These are phyloP conservation scores for Sturnus vulgaris DNA, from an alignment of 2,113 vertebrate genomes.

Conservation along the genomic window DNA sequence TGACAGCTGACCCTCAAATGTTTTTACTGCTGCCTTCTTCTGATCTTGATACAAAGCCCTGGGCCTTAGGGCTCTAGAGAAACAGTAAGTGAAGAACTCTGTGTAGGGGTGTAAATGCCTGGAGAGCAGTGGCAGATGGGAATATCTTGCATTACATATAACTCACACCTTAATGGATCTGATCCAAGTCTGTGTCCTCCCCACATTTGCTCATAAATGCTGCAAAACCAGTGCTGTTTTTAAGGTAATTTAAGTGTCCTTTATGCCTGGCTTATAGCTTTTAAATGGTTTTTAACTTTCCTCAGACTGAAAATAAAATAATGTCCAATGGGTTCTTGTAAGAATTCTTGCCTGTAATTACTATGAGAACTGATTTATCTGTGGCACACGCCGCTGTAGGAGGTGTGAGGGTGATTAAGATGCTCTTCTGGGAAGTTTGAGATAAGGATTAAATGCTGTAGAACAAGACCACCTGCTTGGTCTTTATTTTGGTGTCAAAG, in stretches of 20 bases:
- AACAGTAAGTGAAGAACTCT: background rate
- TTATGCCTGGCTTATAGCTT: background rate
- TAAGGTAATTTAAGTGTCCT: background rate
- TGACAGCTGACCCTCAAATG: background rate
- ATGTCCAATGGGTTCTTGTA: background rate
- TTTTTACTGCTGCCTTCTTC: background rate
- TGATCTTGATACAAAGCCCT: background rate
- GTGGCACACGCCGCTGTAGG: background rate
- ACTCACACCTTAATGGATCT: background rate
- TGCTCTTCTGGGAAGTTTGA: background rate
- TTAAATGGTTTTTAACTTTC: background rate
- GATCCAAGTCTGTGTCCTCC: background rate
- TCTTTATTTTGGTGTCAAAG: background rate
- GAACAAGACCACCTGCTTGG: background rate
- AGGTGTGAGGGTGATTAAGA: background rate
- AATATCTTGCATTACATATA: background rate
- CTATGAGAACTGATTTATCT: background rate
- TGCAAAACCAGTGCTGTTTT: background rate
- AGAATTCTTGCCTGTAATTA: background rate
- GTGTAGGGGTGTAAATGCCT: background rate
- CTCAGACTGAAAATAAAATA: background rate
- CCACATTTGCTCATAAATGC: background rate
- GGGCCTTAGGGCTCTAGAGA: background rate
- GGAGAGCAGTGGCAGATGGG: background rate
- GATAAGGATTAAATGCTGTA: background rate